Base-by-base conservation (phyloP, 2,888 invertebrate species). In the Allacma fusca region DNA sequence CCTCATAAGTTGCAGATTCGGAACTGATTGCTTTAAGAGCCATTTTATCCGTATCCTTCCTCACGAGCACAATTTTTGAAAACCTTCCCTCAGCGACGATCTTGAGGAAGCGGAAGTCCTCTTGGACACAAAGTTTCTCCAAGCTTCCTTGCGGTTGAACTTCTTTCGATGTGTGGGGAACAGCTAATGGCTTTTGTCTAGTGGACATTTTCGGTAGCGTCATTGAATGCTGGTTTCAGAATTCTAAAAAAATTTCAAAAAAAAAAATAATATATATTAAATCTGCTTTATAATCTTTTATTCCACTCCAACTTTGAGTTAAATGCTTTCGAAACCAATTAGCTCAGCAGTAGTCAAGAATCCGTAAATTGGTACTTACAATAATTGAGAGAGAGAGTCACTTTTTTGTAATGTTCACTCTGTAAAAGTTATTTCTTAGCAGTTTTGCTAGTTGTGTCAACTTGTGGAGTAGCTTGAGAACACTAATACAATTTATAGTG, bases 41-140 rank as follows among this genome's bases (percentile, higher is more conserved):
- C 65, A 93, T 91, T 77, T 87, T 86, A 26, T 87, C 86, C 23
- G 86, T 86, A 0, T 88, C 88, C 81, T 91, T 90, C 44, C 91
- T 88, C 9, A 91, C 91, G 67, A 93, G 87, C 34, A 92, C 87
- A 0, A 92, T 90, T 84, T 90, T 90, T 2, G 92, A 92, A 85
- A 91, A 92, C 80, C 91, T 91, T 13, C 92, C 92, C 85, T 91
- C 90, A 16, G 91, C 91, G 29, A 92, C 86, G 0, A 90, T 90
- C 84, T 89, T 89, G 67, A 91, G 88, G 21, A 92, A 88, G 79
- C 90, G 89, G 86, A 92, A 92, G 85, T 92, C 91, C 81, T 89
- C 74, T 26, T 75, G 57, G 26, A 40, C 44, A 44, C 67, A 68
- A 7, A 73, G 12, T 59, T 68, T 74, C n/a, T 77, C 65, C 0